Percentiles rank a stretch among this genome's conserved stretches.
Conservation (phyloP, 2,797 vertebrate genomes). For the Hydrocynus forskahlii region DNA sequence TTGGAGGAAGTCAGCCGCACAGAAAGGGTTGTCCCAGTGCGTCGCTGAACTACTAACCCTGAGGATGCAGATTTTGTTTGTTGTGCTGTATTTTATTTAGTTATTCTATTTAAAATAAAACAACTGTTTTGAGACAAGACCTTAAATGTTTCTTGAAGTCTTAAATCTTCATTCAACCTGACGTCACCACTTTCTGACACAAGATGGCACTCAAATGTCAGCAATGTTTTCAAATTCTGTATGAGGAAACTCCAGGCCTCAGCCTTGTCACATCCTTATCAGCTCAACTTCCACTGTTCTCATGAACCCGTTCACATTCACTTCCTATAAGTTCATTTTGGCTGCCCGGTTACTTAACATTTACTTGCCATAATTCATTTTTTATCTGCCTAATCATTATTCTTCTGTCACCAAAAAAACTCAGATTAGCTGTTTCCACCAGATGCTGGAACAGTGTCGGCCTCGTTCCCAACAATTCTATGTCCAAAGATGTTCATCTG, state of each 20-base stretch:
- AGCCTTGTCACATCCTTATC: background rate
- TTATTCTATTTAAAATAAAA: no score
- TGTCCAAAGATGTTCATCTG: no score
- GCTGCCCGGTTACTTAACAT: background rate
- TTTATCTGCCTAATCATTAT: no score
- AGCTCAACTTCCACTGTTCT: background rate
- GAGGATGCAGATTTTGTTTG: background rate
- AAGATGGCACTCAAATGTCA: constrained; percentile 13
- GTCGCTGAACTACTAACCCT: background rate
- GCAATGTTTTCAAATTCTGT: background rate
- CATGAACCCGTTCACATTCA: no score
- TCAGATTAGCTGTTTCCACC: background rate
- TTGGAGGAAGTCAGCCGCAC: constrained; percentile 19
- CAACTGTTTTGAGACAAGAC: no score
- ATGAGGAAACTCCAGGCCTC: background rate
- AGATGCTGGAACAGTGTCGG: background rate
- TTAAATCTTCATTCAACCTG: background rate
- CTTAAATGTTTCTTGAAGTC: no score
- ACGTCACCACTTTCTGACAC: background rate
- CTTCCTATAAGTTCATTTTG: background rate
- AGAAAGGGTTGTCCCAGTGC: background rate
- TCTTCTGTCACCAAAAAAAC: no score
- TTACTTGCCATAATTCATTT: no score
- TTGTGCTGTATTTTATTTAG: background rate
- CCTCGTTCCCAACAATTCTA: background rate